Evolutionary conservation across 2,888 invertebrate genomes (phyloP).

Genomic region (Ypsolopha sequella): DNA sequence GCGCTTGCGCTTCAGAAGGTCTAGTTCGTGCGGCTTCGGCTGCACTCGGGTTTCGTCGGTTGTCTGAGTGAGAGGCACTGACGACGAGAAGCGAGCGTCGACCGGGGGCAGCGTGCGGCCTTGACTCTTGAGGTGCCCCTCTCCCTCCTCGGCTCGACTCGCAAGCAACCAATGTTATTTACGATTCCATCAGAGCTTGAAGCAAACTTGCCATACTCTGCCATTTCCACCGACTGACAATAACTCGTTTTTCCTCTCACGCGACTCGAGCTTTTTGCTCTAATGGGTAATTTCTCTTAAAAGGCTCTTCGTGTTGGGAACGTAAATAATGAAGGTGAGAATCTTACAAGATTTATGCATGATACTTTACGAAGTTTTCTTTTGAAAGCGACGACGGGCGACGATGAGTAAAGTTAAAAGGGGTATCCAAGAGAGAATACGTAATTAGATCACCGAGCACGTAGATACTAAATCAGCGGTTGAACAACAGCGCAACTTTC

Average conservation of each 20-base stretch:
- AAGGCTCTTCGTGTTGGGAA: constrained; percentile 6
- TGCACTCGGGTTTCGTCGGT: constrained; percentile 38
- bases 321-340: neutral
- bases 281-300: constrained; percentile 30
- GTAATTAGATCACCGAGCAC: neutral
- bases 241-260: constrained; percentile 69
- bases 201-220: constrained; percentile 62
- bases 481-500: constrained; percentile 46
- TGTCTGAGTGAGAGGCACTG: constrained; percentile 39
- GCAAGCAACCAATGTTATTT: constrained; percentile 63
- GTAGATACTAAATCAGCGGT: neutral
- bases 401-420: no score
- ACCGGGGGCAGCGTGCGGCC: constrained; percentile 82
- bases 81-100: constrained; percentile 77
- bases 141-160: constrained; percentile 34
- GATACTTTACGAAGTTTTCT: no score
- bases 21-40: constrained; percentile 60
- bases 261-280: constrained; percentile 51
- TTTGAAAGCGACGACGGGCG: no score
- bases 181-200: constrained; percentile 65
- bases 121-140: constrained; percentile 70
- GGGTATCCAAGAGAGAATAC: no score
- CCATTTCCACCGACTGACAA: constrained; percentile 43
- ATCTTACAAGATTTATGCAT: neutral
- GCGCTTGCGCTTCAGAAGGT: constrained; percentile 66